A percentile compares a stretch with the other conserved stretches of the same genome.
Conservation (phyloP, 2,888 invertebrate species). For the Trachelus tabidus region DNA sequence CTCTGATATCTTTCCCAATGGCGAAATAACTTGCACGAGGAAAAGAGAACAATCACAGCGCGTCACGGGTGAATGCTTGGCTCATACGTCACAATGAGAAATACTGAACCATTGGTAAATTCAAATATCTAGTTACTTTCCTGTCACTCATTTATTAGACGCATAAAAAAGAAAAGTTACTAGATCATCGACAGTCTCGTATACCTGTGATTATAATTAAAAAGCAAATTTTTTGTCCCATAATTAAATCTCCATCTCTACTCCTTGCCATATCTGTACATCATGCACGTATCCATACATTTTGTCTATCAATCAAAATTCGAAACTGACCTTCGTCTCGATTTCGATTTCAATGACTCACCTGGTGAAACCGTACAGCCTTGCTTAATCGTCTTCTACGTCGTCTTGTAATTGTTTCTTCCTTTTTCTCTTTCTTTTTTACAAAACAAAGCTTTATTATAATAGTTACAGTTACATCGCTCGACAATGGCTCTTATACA, state of each 20-base stretch:
- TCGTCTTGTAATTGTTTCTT: not conserved
- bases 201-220: not conserved
- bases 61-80: not conserved
- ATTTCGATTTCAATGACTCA: not conserved
- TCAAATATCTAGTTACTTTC: not conserved
- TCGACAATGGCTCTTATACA: conserved; percentile 28
- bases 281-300: not conserved
- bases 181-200: not conserved
- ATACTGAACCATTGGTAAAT: not conserved
- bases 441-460: conserved; percentile 48
- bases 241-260: not conserved
- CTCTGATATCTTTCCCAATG: not conserved
- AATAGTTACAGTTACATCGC: conserved; percentile 37
- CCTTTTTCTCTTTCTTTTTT: conserved; percentile 27
- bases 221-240: not conserved
- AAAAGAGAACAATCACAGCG: not conserved
- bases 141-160: not conserved
- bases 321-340: not conserved
- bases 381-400: not conserved
- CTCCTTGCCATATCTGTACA: not conserved
- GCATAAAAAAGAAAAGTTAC: not conserved
- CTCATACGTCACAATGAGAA: not conserved
- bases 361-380: not conserved
- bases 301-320: not conserved
- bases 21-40: not conserved